phyloP scores from a whole-genome alignment of 1,140 invertebrate genomes.

The Homalodisca vitripennis region DNA sequence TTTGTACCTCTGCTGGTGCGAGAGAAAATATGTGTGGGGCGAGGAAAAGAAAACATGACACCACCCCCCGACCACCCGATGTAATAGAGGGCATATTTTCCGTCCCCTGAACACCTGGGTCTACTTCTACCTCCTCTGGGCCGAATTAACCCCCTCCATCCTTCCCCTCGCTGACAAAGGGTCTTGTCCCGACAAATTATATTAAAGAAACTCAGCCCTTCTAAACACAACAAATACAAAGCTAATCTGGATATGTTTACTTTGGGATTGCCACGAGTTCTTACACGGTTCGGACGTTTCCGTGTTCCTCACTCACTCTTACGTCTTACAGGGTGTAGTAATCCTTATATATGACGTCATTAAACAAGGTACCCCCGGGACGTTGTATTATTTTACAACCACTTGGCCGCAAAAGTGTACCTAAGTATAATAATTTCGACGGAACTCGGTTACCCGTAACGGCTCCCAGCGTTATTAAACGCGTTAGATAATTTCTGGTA shows the following conservation, averaged over 20 bases:
- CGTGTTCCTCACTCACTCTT: not conserved
- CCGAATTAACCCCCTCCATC: not conserved
- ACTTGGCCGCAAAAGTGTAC: no score
- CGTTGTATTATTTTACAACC: no score
- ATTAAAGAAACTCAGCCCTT: conserved; percentile 12
- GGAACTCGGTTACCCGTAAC: not conserved
- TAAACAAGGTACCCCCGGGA: not conserved
- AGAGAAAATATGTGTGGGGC: not conserved
- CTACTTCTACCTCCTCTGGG: not conserved
- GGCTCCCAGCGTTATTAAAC: not conserved
- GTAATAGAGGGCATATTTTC: conserved; percentile 5
- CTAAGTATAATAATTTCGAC: no score
- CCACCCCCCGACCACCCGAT: not conserved
- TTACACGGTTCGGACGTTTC: no score
- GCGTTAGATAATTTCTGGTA: not conserved
- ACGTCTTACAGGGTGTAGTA: not conserved
- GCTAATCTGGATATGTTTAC: conserved; percentile 3
- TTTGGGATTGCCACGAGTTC: no score
- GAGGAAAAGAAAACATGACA: conserved; percentile 5
- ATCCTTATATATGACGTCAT: conserved; percentile 17
- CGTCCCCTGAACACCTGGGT: conserved; percentile 9
- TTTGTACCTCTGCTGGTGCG: not conserved
- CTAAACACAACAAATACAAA: conserved; percentile 16
- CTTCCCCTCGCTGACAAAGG: conserved; percentile 4
- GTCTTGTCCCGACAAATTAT: conserved; percentile 12